A percentile compares a stretch with the other conserved stretches of the same genome.
Conservation (phyloP, 37 sponge, comb jelly and placozoan genomes). For the Diacarnus erythraeanus region DNA sequence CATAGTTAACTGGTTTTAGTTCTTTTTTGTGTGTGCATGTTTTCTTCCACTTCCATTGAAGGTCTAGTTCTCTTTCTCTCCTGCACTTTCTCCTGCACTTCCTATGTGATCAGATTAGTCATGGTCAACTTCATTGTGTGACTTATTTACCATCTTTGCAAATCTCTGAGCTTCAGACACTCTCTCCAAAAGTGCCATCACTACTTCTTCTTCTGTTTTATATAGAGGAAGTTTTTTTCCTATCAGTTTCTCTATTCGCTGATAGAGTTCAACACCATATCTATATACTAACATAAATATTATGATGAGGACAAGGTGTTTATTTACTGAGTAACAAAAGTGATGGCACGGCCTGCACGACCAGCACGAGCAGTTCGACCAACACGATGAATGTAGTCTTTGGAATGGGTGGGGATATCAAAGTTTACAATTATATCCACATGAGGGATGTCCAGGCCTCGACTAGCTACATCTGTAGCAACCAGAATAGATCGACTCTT, state of each 20-base stretch:
- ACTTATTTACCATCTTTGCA: conserved; percentile 80
- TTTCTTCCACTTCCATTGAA: not conserved
- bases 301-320: not conserved
- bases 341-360: conserved; percentile 88
- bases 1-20: not conserved
- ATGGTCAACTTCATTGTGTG: not conserved
- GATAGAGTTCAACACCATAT: conserved; percentile 98
- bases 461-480: conserved; percentile 97
- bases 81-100: not conserved
- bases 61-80: not conserved
- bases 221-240: conserved; percentile 91
- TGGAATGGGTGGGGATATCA: conserved; percentile 98
- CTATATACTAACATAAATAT: too few species aligned
- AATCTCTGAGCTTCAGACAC: conserved; percentile 94
- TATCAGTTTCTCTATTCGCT: conserved; percentile 94
- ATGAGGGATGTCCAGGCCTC: conserved; percentile 99
- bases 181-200: conserved; percentile 88
- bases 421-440: conserved; percentile 97
- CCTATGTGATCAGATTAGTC: not conserved
- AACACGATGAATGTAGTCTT: conserved; percentile 99
- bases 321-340: conserved; percentile 94
- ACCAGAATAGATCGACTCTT: conserved; percentile 86
- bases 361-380: conserved; percentile 98
- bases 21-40: conserved; percentile 1
- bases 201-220: conserved; percentile 93